phyloP scores from a whole-genome alignment of 2,797 vertebrate species.

The Hafferia zeledoni region DNA sequence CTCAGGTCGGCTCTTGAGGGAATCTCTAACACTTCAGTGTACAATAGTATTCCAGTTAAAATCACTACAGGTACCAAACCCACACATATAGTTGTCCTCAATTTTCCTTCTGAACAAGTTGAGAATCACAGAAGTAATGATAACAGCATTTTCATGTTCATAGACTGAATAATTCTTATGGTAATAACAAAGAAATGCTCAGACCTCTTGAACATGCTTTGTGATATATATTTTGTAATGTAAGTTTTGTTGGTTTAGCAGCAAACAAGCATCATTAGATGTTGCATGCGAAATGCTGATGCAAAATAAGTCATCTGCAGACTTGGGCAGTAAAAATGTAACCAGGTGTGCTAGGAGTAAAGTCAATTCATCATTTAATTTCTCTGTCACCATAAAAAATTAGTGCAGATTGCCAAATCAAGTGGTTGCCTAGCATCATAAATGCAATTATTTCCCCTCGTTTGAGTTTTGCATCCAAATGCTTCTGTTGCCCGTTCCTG shows the following conservation, averaged over 20 bases:
- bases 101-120: neutral
- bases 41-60: neutral
- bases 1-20: neutral
- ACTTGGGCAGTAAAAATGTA: neutral
- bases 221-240: neutral
- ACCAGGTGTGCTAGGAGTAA: neutral
- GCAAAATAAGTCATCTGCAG: neutral
- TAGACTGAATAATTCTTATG: neutral
- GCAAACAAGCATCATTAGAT: neutral
- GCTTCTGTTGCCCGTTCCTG: neutral
- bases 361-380: constrained; percentile 5
- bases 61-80: neutral
- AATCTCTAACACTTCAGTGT: neutral
- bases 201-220: neutral
- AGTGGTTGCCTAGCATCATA: neutral
- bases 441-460: neutral
- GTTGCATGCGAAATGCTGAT: neutral
- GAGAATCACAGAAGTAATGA: neutral
- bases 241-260: neutral
- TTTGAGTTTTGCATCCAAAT: neutral
- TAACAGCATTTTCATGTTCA: neutral
- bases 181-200: neutral
- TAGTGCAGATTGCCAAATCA: neutral
- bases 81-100: neutral
- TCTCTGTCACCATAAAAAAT: neutral